Evolutionary conservation across 2,113 vertebrate genomes (phyloP).

Genomic region (Balaenoptera acutorostrata): DNA sequence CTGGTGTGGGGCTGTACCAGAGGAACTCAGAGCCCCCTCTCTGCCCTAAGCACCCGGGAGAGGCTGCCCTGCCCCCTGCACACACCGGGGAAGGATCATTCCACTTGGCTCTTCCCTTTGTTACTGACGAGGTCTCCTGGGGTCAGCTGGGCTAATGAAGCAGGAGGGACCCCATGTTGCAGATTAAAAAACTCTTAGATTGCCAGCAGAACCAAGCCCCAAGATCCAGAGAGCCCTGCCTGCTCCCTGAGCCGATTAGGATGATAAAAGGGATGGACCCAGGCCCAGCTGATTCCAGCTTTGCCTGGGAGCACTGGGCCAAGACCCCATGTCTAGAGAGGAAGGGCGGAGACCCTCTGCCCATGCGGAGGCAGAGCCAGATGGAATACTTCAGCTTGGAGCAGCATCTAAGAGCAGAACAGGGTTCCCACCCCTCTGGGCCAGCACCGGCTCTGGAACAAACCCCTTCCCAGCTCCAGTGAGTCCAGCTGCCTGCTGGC

Average conservation of each 20-base stretch:
- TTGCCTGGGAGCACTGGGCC: background rate
- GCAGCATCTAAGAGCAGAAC: too few relatives aligned
- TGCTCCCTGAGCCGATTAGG: background rate
- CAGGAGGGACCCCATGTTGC: background rate
- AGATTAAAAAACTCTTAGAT: background rate
- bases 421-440: rapidly evolving
- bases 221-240: background rate
- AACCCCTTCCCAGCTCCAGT: background rate
- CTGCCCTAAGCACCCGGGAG: rapidly evolving
- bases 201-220: background rate
- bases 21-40: background rate
- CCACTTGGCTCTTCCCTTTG: too few relatives aligned
- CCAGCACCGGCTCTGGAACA: background rate
- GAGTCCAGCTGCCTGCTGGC: background rate
- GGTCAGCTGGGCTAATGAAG: background rate
- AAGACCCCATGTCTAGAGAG: background rate
- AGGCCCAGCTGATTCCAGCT: background rate
- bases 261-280: background rate
- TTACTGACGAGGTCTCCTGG: background rate
- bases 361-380: background rate
- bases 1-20: background rate
- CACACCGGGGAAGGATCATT: background rate
- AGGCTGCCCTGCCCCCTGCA: rapidly evolving
- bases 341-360: background rate
- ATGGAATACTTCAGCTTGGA: background rate